A percentile compares a stretch with the other conserved stretches of the same genome.
Evolutionary conservation across 2,113 vertebrate species (phyloP).

Genomic region (Platichthys stellatus): DNA sequence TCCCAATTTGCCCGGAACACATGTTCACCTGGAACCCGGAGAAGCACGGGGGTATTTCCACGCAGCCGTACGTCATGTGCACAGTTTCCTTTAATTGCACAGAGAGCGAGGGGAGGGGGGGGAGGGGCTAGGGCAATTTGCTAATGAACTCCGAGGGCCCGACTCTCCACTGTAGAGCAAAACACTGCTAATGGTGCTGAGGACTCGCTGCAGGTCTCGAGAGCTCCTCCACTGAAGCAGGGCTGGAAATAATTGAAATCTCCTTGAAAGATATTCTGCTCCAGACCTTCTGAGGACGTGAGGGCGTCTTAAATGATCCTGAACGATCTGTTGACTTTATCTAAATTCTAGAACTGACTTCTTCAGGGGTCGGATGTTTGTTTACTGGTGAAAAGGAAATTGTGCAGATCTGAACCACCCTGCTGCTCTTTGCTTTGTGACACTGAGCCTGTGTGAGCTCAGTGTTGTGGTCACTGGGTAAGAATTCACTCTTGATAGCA

Average conservation of each 20-base stretch:
- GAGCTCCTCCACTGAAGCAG: slow-evolving; percentile 74
- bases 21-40: slow-evolving; percentile 30
- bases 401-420: not conserved
- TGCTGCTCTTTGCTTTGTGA: slow-evolving; percentile 16
- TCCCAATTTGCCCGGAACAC: slow-evolving; percentile 44
- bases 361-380: slow-evolving; percentile 8
- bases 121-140: slow-evolving; percentile 68
- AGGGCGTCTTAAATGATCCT: slow-evolving; percentile 37
- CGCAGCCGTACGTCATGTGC: slow-evolving; percentile 63
- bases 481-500: slow-evolving; percentile 66
- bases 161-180: slow-evolving; percentile 59
- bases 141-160: slow-evolving; percentile 78
- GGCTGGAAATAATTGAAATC: slow-evolving; percentile 78
- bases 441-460: slow-evolving; percentile 39
- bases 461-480: slow-evolving; percentile 63
- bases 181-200: slow-evolving; percentile 68
- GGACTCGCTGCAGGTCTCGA: slow-evolving; percentile 72
- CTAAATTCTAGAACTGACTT: not conserved
- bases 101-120: slow-evolving; percentile 57
- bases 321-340: slow-evolving; percentile 47
- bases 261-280: slow-evolving; percentile 45
- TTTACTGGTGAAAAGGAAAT: slow-evolving; percentile 5
- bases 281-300: slow-evolving; percentile 42
- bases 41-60: slow-evolving; percentile 58
- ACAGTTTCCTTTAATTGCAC: slow-evolving; percentile 79